A percentile compares a stretch with the other conserved stretches of the same genome.
phyloP scores from a whole-genome alignment of 2,888 invertebrate species.

The Frankliniella fusca region DNA sequence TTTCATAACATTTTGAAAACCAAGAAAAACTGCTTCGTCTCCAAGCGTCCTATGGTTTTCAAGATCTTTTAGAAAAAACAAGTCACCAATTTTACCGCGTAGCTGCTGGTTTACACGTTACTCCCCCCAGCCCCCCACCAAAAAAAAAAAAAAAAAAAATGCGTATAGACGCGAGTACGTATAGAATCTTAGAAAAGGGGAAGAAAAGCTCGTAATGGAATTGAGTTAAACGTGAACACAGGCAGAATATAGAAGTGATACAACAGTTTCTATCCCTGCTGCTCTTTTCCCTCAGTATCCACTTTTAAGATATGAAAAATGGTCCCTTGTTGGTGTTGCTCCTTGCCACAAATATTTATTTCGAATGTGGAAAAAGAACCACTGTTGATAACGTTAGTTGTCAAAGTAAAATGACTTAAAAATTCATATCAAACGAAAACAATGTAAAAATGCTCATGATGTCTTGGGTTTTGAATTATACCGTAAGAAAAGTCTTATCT shows the following conservation, averaged over 20 bases:
- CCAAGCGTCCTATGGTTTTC: too few species aligned
- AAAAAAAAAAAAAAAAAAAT: background rate
- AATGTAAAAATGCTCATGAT: too few species aligned
- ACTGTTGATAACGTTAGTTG: too few species aligned
- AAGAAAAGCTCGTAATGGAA: too few species aligned
- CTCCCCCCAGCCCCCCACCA: background rate
- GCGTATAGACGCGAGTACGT: background rate
- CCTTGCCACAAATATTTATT: constrained; percentile 2
- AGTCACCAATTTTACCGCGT: too few species aligned
- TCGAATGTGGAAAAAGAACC: background rate
- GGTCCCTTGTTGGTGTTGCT: constrained; percentile 18
- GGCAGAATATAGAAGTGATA: background rate
- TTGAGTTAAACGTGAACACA: background rate
- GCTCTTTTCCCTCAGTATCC: background rate
- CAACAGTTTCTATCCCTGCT: background rate
- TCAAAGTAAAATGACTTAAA: too few species aligned
- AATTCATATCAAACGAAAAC: too few species aligned
- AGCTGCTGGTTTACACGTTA: background rate
- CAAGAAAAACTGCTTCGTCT: too few species aligned
- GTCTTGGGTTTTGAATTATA: too few species aligned
- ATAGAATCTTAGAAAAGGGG: background rate
- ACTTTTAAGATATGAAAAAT: background rate
- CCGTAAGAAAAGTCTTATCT: too few species aligned
- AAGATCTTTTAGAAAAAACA: too few species aligned
- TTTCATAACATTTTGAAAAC: too few species aligned